Conservation (phyloP, 2,113 vertebrate genomes). For the Promerops cafer region DNA sequence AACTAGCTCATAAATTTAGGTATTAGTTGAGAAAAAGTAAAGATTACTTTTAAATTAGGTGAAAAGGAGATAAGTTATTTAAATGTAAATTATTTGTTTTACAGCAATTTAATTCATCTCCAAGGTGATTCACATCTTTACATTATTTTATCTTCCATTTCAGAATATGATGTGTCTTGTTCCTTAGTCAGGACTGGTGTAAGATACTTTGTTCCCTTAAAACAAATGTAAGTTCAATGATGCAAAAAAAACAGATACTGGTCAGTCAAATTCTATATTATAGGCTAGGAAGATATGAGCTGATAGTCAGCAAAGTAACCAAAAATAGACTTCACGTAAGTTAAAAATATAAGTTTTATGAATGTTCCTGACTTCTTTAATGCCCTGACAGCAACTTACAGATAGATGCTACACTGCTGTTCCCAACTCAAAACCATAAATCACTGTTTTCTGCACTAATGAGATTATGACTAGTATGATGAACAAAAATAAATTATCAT, state of each 20-base stretch:
- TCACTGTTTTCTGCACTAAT: background rate
- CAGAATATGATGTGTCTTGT: background rate
- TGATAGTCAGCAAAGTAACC: background rate
- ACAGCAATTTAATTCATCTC: constrained; percentile 51
- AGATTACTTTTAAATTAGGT: constrained; percentile 72
- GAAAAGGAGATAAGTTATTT: constrained; percentile 70
- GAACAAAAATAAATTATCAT: background rate
- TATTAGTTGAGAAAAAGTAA: constrained; percentile 69
- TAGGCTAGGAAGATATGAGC: background rate
- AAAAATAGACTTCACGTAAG: background rate
- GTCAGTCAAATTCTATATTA: background rate
- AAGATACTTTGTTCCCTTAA: background rate
- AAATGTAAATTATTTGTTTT: constrained; percentile 79
- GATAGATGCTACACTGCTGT: background rate
- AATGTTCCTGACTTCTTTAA: background rate
- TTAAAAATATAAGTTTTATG: background rate
- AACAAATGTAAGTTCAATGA: background rate
- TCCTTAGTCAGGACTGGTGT: constrained; percentile 28
- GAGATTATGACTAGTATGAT: background rate
- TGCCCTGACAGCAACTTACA: background rate
- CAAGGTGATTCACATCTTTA: constrained; percentile 51
- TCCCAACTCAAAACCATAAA: background rate
- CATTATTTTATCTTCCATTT: constrained; percentile 44
- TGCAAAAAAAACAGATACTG: background rate
- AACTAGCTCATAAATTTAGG: constrained; percentile 69